These are phyloP conservation scores for Linyphia triangularis DNA, from an alignment of 2,888 invertebrate species.

Conservation along the genomic window DNA sequence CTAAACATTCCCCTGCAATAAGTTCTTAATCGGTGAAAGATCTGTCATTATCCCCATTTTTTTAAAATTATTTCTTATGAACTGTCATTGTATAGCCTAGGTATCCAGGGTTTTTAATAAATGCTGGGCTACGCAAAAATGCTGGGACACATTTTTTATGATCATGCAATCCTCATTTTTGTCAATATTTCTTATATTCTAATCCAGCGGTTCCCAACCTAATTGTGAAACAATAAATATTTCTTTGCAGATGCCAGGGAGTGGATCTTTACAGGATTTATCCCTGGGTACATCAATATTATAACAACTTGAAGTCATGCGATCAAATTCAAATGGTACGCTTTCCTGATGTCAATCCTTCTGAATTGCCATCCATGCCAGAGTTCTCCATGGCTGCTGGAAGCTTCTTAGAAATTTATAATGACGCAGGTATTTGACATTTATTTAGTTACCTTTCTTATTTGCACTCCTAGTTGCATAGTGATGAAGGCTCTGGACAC, in stretches of 20 bases:
- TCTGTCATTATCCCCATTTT: too few relatives aligned
- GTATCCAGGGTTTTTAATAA: too few relatives aligned
- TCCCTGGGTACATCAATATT: constrained; percentile 97
- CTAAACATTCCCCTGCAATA: too few relatives aligned
- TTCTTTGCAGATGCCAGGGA: constrained; percentile 82
- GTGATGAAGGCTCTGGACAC: too few relatives aligned
- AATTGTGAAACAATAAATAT: background rate
- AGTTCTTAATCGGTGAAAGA: too few relatives aligned
- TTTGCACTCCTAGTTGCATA: too few relatives aligned
- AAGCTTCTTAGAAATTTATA: constrained; percentile 92
- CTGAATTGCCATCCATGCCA: constrained; percentile 84
- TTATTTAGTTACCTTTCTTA: too few relatives aligned
- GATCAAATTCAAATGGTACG: constrained; percentile 89
- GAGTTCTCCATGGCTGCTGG: constrained; percentile 97
- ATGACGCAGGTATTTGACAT: constrained; percentile 76
- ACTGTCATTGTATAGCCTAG: too few relatives aligned
- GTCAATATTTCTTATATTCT: too few relatives aligned
- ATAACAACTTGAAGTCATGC: constrained; percentile 89
- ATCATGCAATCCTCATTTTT: background rate
- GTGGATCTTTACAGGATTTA: constrained; percentile 89
- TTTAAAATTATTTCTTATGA: too few relatives aligned
- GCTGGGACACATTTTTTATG: background rate
- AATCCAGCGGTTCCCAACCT: too few relatives aligned
- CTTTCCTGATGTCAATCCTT: constrained; percentile 94
- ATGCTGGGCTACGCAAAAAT: too few relatives aligned